A percentile compares a stretch with the other conserved stretches of the same genome.
Evolutionary conservation across 2,113 vertebrate genomes (phyloP).

Genomic region (Thinocorus orbignyianus): DNA sequence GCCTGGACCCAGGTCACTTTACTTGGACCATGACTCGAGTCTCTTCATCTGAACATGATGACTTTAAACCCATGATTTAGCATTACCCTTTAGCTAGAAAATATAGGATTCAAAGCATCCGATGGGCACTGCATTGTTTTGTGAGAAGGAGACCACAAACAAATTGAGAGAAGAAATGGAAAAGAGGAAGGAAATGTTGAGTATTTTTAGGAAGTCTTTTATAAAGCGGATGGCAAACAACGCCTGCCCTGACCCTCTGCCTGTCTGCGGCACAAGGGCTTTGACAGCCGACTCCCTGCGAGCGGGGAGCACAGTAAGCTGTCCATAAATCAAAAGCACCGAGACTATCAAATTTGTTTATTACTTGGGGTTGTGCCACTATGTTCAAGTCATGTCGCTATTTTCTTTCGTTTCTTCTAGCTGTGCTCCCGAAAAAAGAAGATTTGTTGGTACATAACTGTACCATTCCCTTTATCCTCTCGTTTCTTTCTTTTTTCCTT

Average conservation of each 20-base stretch:
- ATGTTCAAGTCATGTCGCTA: not conserved
- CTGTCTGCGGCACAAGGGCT: not conserved
- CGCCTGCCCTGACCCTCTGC: not conserved
- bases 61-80: not conserved
- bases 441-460: not conserved
- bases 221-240: not conserved
- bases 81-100: not conserved
- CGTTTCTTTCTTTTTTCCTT: not conserved
- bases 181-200: not conserved
- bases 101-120: not conserved
- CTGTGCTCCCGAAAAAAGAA: not conserved
- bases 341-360: not conserved
- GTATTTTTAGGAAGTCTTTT: not conserved
- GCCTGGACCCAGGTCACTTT: not conserved
- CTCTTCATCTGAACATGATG: not conserved
- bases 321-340: constrained; percentile 26
- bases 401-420: not conserved
- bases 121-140: not conserved
- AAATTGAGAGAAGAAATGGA: not conserved
- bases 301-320: not conserved
- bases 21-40: rapidly evolving
- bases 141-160: not conserved
- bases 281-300: not conserved
- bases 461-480: not conserved
- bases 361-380: not conserved